A percentile compares a stretch with the other conserved stretches of the same genome.
These are phyloP conservation scores for Xestia c-nigrum DNA, from an alignment of 2,888 invertebrate genomes.

Conservation along the genomic window DNA sequence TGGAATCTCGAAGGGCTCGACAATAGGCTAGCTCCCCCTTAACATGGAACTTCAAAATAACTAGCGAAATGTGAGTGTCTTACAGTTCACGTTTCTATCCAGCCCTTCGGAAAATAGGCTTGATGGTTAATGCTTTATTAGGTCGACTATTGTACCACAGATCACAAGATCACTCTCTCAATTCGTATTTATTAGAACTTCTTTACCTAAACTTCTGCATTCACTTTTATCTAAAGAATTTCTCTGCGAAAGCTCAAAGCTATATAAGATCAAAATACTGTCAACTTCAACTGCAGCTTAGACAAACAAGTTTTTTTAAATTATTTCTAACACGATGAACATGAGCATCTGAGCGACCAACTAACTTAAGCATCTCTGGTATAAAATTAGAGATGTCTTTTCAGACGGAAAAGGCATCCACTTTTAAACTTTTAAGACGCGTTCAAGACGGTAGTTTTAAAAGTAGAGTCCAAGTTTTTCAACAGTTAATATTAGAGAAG, in stretches of 20 bases:
- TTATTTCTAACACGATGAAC: conserved; percentile 30
- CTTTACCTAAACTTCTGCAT: not conserved
- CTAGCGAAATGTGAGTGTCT: not conserved
- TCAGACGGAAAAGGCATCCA: not conserved
- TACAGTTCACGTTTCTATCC: not conserved
- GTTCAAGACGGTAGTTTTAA: not conserved
- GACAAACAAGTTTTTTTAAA: conserved; percentile 27
- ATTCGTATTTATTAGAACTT: not conserved
- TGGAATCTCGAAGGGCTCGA: no score
- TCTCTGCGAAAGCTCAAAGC: conserved; percentile 4
- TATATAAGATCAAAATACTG: not conserved
- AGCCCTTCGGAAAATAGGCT: not conserved
- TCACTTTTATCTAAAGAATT: not conserved
- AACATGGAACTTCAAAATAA: not conserved
- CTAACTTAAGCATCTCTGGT: conserved; percentile 16
- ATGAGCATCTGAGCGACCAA: conserved; percentile 18
- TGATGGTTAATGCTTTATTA: not conserved
- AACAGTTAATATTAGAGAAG: not conserved
- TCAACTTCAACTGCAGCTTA: conserved; percentile 25
- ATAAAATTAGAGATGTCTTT: conserved; percentile 14
- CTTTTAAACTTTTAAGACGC: not conserved
- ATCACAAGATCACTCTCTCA: not conserved
- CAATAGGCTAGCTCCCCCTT: not conserved
- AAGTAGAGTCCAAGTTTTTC: not conserved
- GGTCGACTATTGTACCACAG: not conserved